Base-by-base conservation (phyloP, 2,888 invertebrate genomes). In the Xanthorhoe designata region DNA sequence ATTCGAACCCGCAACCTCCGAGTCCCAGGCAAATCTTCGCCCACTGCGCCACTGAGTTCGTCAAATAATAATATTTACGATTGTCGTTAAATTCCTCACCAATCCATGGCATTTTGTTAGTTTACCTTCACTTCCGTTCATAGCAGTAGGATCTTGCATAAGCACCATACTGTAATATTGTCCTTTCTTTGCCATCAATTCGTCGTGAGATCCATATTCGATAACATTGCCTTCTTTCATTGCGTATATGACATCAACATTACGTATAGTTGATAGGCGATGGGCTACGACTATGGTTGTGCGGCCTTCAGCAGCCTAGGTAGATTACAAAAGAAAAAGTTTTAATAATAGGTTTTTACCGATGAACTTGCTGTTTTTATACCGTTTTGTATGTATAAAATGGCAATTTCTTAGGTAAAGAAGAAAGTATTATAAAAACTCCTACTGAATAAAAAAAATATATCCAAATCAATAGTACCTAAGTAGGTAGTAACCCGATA, bases 241-340 rank as follows among this genome's bases (percentile, higher is more conserved):
- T 0, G 95, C 95, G 64, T 81, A 79, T 68, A 86, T 86, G 5
- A 80, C 35, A 49, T 96, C 94, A 0, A 95, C 96, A 64, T 94
- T 91, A 47, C 95, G 90, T 59, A 96, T 95, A 0, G 96, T 96
- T 0, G 96, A 95, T 47, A 98, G 89, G 15, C 97, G 94, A 88
- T 98, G 97, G 10, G 97, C 97, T 71, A 98, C 97, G 13, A 96
- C 96, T 32, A 97, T 94, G 69, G 96, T 96, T 0, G 97, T 97
- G 55, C 97, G 94, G 10, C 96, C 96, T 77, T 95, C 93, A 67
- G 96, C 94, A 0, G 97, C 97, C 84, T 86, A 53, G n/a, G n/a
- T n/a, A n/a, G 15, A 0, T 42, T 7, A 3, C 9, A 19, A 50
- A 51, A 0, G 10, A 50, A 38, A 0, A 24, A 35, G 17, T 24